Base-by-base conservation (phyloP, 1,140 invertebrate genomes). In the Ladona fulva region DNA sequence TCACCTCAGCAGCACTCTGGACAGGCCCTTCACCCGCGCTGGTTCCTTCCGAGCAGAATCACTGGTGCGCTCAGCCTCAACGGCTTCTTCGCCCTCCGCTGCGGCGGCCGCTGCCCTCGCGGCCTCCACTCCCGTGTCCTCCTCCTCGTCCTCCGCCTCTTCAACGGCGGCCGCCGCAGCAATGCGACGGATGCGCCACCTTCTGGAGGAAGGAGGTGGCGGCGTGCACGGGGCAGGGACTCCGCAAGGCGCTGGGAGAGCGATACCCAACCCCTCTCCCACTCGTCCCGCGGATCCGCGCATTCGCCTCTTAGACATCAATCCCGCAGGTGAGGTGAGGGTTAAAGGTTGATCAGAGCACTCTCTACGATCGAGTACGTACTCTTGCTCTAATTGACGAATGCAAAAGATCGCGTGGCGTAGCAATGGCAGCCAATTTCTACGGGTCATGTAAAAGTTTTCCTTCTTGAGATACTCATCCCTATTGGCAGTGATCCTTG, bases 281-380 rank as follows among this genome's bases (percentile, higher is more conserved):
- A 92, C 93, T 42, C 88, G 90, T 87, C 87, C 80, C 87, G 90
- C 81, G 52, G 82, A 81, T 78, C 81, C 80, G 24, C 79, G 81
- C 83, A 85, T 85, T 84, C 87, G 93, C 83, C 90, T 94, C 83
- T 88, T 95, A 81, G 94, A 95, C 84, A 95, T 95, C 81, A 95
- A 95, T 88, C 93, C 94, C 82, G 93, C 93, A 84, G 91, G 91
- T 92, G 80, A 83, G 80, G 78, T 76, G 77, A 73, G 80, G n/a
- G 76, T 78, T 78, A 73, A 24, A 22, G 24, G 29, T 66, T 52
- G 14, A 29, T 42, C 73, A 42, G 25, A 59, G 29, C 44, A 74
- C 66, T 37, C 44, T 42, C 24, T 77, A 24, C 52, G n/a, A 12
- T 66, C 12, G 44, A 52, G 44, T 52, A 52, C 44, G 52, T 66